Evolutionary conservation across 2,888 invertebrate genomes (phyloP).

Genomic region (Nomada lathburiana): DNA sequence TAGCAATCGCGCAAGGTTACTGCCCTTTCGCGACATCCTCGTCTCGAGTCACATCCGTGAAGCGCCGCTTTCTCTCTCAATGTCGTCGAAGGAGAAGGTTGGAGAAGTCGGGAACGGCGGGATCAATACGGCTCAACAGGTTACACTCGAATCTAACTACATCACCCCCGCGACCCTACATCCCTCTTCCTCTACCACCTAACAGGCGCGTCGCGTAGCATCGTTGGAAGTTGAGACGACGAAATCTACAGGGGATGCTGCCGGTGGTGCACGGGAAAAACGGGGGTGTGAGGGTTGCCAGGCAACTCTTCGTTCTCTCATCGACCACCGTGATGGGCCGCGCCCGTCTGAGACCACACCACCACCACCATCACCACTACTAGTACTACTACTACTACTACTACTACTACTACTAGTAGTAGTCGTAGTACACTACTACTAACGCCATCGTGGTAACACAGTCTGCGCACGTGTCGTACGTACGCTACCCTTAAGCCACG

Average conservation of each 20-base stretch:
- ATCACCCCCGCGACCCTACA: conserved; percentile 35
- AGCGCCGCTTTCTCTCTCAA: conserved; percentile 35
- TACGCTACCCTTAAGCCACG: conserved; percentile 52
- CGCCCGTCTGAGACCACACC: conserved; percentile 80
- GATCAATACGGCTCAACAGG: conserved; percentile 83
- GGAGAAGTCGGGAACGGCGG: conserved; percentile 57
- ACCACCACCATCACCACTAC: conserved; percentile 55
- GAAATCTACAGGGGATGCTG: conserved; percentile 70
- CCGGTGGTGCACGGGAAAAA: conserved; percentile 31
- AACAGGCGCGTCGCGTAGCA: conserved; percentile 16
- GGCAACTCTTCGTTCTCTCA: conserved; percentile 80
- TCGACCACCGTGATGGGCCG: conserved; percentile 80
- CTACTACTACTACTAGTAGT: too few relatives aligned
- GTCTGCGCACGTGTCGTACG: not conserved
- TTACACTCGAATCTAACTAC: conserved; percentile 75
- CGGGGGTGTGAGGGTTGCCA: conserved; percentile 77
- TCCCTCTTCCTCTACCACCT: not conserved
- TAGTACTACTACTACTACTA: conserved; percentile 33
- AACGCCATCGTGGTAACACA: too few relatives aligned
- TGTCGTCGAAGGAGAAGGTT: conserved; percentile 45
- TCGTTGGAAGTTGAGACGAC: conserved; percentile 71
- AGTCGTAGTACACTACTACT: too few relatives aligned
- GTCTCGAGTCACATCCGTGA: conserved; percentile 26
- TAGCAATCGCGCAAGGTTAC: conserved; percentile 40
- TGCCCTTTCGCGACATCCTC: conserved; percentile 49